Conservation (phyloP, 2,113 vertebrate genomes). For the Podarcis cretensis region DNA sequence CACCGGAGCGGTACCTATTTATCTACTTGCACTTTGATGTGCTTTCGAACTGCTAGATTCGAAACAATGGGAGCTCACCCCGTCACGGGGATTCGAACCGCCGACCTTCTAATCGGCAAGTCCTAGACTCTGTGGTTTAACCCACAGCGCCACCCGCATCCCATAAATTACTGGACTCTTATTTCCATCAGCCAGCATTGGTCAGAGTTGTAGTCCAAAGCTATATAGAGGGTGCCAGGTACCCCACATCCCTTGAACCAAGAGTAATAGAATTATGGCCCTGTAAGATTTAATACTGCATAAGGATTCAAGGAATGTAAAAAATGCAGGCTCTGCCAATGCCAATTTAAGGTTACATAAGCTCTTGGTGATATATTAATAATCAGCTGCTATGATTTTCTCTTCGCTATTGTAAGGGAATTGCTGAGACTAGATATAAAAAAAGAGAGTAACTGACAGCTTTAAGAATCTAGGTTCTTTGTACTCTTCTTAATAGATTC, state of each 20-base stretch:
- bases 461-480: background rate
- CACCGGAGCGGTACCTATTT: too few species aligned
- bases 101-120: too few species aligned
- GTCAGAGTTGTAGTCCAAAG: too few species aligned
- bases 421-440: constrained; percentile 1
- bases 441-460: background rate
- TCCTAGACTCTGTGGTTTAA: too few species aligned
- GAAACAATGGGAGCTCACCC: too few species aligned
- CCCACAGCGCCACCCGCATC: too few species aligned
- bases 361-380: background rate
- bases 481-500: background rate
- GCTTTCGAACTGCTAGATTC: too few species aligned
- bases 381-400: background rate
- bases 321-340: background rate
- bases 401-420: background rate
- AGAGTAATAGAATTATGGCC: background rate
- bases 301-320: background rate
- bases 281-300: background rate
- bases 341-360: constrained; percentile 2
- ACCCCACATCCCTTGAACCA: background rate
- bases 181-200: too few species aligned
- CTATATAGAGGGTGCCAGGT: too few species aligned
- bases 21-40: too few species aligned
- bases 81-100: too few species aligned
- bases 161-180: too few species aligned